Percentiles rank a stretch among this genome's conserved stretches.
Conservation (phyloP, 2,113 vertebrate species). For the Aegotheles bennettii region DNA sequence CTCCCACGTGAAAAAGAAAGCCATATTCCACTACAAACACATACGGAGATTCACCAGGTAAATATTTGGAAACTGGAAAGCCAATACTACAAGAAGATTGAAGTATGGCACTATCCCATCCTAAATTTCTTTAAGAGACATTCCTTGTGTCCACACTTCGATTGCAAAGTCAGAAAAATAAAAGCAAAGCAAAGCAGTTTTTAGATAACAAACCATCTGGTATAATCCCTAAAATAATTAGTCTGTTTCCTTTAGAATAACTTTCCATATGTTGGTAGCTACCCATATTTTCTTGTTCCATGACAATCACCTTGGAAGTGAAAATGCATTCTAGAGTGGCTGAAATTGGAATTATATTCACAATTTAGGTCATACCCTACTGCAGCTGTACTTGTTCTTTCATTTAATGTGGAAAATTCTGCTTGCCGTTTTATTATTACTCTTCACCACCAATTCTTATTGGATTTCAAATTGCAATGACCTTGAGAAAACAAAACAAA, state of each 20-base stretch:
- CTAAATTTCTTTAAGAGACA: neutral
- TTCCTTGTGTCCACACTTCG: neutral
- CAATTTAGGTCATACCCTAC: neutral
- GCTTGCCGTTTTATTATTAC: neutral
- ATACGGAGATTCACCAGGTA: neutral
- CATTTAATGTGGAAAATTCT: neutral
- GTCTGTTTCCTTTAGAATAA: slow-evolving; percentile 13
- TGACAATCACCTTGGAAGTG: neutral
- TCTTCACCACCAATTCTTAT: neutral
- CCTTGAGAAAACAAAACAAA: neutral
- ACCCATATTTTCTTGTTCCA: neutral
- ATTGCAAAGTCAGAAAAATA: slow-evolving; percentile 10
- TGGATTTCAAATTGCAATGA: neutral
- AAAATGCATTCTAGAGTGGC: neutral
- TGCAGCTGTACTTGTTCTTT: neutral
- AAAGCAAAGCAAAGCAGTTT: slow-evolving; percentile 4
- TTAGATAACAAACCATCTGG: slow-evolving; percentile 26
- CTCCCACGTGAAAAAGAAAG: neutral
- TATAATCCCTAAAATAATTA: slow-evolving; percentile 45
- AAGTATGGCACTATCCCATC: neutral
- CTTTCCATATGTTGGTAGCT: slow-evolving; percentile 1
- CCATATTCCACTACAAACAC: neutral
- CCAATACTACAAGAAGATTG: neutral
- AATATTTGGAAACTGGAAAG: neutral
- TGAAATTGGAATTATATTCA: neutral